Conservation (phyloP, 2,888 invertebrate species). For the Chrysina gloriosa region DNA sequence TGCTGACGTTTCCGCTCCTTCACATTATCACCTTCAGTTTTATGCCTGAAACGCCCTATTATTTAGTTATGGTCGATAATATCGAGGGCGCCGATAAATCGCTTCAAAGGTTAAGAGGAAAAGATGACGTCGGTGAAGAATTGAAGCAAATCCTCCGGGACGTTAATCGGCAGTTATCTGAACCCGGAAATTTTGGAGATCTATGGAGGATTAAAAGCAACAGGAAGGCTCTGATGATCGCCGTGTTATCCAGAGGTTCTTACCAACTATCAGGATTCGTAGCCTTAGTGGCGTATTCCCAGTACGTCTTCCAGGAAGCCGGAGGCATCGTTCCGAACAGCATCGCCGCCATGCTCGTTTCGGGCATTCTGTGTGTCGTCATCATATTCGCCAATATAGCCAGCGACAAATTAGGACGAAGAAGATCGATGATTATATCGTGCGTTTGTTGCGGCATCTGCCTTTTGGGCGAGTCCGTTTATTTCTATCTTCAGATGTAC, state of each 20-base stretch:
- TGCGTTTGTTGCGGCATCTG: conserved; percentile 49
- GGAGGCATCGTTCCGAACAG: conserved; percentile 53
- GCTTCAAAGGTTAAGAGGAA: conserved; percentile 52
- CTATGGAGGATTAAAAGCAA: conserved; percentile 55
- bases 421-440: conserved; percentile 51
- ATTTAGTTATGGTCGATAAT: conserved; percentile 53
- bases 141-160: conserved; percentile 50
- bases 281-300: conserved; percentile 55
- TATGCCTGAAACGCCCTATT: conserved; percentile 60
- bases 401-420: conserved; percentile 54
- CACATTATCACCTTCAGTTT: conserved; percentile 67
- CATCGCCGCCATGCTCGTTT: conserved; percentile 54
- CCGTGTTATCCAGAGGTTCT: conserved; percentile 53
- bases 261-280: conserved; percentile 57
- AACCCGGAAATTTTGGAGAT: conserved; percentile 57
- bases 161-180: conserved; percentile 57
- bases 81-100: conserved; percentile 51
- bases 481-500: conserved; percentile 51
- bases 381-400: conserved; percentile 44
- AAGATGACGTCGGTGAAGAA: conserved; percentile 48
- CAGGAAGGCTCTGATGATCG: conserved; percentile 55
- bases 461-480: conserved; percentile 49
- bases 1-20: conserved; percentile 69
- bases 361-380: conserved; percentile 42
- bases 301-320: conserved; percentile 57